phyloP scores from a whole-genome alignment of 2,888 invertebrate species.

The Ryuthela nishihirai region DNA sequence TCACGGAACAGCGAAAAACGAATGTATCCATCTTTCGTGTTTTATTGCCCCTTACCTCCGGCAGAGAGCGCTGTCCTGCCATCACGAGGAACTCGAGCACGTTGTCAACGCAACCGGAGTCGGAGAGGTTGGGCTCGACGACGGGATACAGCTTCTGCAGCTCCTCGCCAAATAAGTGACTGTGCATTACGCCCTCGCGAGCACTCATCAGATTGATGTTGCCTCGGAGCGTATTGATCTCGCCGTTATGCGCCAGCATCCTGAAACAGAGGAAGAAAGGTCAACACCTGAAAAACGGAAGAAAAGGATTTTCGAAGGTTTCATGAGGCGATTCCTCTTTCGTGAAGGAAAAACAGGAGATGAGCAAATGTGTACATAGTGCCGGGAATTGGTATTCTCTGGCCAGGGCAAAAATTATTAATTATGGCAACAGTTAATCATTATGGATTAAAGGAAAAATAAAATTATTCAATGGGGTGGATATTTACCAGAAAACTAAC shows the following conservation, averaged over 20 bases:
- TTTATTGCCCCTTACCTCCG: slow-evolving; percentile 74
- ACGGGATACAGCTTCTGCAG: slow-evolving; percentile 90
- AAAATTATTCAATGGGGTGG: too few relatives aligned
- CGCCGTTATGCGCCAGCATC: slow-evolving; percentile 96
- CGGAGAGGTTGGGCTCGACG: slow-evolving; percentile 94
- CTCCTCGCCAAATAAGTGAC: slow-evolving; percentile 73
- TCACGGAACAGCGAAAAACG: too few relatives aligned
- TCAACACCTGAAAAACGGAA: background rate
- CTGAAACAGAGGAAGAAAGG: slow-evolving; percentile 52
- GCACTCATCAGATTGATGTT: slow-evolving; percentile 99
- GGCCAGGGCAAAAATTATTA: too few relatives aligned
- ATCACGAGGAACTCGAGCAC: slow-evolving; percentile 94
- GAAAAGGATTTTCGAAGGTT: too few relatives aligned
- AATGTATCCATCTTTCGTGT: too few relatives aligned
- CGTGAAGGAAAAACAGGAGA: too few relatives aligned
- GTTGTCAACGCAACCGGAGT: slow-evolving; percentile 96
- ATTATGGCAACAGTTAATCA: too few relatives aligned
- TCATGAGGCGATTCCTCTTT: too few relatives aligned
- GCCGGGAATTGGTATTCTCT: too few relatives aligned
- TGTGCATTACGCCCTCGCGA: slow-evolving; percentile 95
- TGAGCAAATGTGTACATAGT: too few relatives aligned
- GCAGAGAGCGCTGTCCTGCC: slow-evolving; percentile 81
- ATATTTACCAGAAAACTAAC: too few relatives aligned
- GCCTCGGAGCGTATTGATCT: slow-evolving; percentile 97
- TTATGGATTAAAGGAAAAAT: too few relatives aligned